These are phyloP conservation scores for Numenius phaeopus DNA, from an alignment of 2,797 vertebrate genomes.

Conservation along the genomic window DNA sequence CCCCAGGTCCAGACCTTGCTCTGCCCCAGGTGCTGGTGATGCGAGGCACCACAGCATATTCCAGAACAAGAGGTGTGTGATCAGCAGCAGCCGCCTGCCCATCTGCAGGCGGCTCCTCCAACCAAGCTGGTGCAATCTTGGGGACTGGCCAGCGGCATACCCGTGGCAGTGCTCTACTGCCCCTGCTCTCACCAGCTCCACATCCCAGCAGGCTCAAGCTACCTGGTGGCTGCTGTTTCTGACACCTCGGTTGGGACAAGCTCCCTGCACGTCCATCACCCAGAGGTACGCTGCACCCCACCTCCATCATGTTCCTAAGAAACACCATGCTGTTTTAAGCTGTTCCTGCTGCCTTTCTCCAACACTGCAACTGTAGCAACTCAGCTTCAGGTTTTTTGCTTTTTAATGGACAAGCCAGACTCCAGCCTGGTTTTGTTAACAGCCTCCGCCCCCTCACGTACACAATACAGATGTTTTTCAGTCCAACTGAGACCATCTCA, in stretches of 20 bases:
- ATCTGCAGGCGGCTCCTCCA: rapidly evolving
- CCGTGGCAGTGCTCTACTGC: rapidly evolving
- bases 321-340: rapidly evolving
- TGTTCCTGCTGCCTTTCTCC: not conserved
- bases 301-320: rapidly evolving
- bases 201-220: not conserved
- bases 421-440: not conserved
- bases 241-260: rapidly evolving
- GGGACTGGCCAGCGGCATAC: rapidly evolving
- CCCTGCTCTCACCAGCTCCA: not conserved
- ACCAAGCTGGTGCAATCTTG: rapidly evolving
- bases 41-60: rapidly evolving
- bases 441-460: not conserved
- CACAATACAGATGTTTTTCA: rapidly evolving
- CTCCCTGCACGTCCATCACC: not conserved
- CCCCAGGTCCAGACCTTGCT: not conserved
- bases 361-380: not conserved
- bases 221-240: not conserved
- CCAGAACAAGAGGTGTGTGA: rapidly evolving
- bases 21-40: no score
- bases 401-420: not conserved
- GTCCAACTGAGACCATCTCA: not conserved
- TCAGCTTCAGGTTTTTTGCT: not conserved
- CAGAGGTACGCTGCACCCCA: rapidly evolving
- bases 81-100: rapidly evolving